phyloP scores from a whole-genome alignment of 2,888 invertebrate genomes.

The Agrochola lota region DNA sequence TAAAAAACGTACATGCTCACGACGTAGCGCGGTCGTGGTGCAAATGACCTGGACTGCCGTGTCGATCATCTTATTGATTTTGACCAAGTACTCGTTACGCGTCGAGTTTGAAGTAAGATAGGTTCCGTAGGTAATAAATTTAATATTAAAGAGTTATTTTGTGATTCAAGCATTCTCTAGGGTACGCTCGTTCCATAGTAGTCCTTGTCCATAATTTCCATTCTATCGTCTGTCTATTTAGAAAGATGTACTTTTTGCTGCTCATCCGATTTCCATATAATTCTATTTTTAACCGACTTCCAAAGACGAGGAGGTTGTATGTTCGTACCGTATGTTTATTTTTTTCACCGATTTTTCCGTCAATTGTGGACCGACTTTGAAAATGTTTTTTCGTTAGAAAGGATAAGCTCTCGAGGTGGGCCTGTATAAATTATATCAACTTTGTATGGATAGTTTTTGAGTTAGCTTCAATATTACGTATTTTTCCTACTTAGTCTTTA shows the following conservation, averaged over 20 bases:
- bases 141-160: not conserved
- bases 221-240: not conserved
- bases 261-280: not conserved
- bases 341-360: too few relatives aligned
- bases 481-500: too few relatives aligned
- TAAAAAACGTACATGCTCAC: constrained; percentile 61
- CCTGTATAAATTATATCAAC: too few relatives aligned
- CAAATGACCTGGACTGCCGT: constrained; percentile 70
- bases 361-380: too few relatives aligned
- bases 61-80: constrained; percentile 68
- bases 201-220: not conserved
- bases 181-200: not conserved
- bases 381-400: too few relatives aligned
- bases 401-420: too few relatives aligned
- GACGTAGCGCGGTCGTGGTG: constrained; percentile 72
- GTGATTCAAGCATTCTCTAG: not conserved
- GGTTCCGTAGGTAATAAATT: constrained; percentile 49
- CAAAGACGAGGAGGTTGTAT: too few relatives aligned
- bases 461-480: too few relatives aligned
- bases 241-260: not conserved
- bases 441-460: too few relatives aligned
- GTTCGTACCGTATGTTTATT: too few relatives aligned
- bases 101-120: not conserved
- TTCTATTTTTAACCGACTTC: too few relatives aligned
- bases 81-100: constrained; percentile 57